A percentile compares a stretch with the other conserved stretches of the same genome.
These are phyloP conservation scores for Scolopax rusticola DNA, from an alignment of 2,797 vertebrate genomes.

Conservation along the genomic window DNA sequence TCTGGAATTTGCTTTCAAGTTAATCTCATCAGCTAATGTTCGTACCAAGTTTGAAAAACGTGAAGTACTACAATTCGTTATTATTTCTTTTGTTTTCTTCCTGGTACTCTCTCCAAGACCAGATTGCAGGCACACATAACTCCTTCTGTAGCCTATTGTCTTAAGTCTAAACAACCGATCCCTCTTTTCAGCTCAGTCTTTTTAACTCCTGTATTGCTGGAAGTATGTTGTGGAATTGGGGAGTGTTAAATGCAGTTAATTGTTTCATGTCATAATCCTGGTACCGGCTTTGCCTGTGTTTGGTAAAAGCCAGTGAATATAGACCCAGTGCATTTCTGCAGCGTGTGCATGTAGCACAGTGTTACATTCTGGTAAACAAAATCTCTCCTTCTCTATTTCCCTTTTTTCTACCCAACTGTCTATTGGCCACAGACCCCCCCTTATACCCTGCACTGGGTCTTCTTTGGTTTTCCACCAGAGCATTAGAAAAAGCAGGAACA, in stretches of 20 bases:
- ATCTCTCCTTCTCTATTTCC: background rate
- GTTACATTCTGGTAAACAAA: background rate
- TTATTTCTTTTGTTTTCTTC: background rate
- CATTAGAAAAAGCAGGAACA: background rate
- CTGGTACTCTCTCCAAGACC: background rate
- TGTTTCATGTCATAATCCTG: background rate
- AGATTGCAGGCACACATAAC: background rate
- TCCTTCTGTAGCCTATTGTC: background rate
- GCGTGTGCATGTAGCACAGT: accelerated
- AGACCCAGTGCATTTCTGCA: background rate
- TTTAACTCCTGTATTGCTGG: background rate
- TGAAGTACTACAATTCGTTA: background rate
- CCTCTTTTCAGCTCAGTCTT: background rate
- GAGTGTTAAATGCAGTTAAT: background rate
- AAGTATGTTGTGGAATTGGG: background rate
- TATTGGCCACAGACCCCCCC: background rate
- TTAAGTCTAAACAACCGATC: background rate
- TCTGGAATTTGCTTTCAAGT: background rate
- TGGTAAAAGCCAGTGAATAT: background rate
- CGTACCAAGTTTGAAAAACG: background rate
- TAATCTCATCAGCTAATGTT: background rate
- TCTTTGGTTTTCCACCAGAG: background rate
- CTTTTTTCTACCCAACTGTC: background rate
- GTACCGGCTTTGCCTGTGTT: accelerated
- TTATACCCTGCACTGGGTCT: too few relatives aligned